Evolutionary conservation across 2,797 vertebrate genomes (phyloP), one percentile per base, ranked within the genome.

Genomic region (Tolypeutes matacus): DNA sequence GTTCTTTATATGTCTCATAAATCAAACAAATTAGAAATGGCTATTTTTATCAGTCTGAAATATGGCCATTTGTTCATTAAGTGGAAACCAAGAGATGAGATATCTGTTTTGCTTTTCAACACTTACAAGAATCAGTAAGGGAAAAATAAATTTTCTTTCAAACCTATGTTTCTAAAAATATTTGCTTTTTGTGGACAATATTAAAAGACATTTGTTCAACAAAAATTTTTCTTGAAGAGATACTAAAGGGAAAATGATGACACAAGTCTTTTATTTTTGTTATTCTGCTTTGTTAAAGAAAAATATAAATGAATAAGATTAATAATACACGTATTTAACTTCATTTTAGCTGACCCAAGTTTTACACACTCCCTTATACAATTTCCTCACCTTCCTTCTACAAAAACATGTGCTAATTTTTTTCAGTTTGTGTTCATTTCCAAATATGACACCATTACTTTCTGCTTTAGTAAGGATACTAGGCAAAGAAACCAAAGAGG

Each of bases 41-140:
- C 46, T 81, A 36, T 89, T 84, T 92, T 81, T 88, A 36, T 78
- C n/a, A 70, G 25, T 25, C 56, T 91, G 62, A 91, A 89, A 64
- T 73, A 51, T 25, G 82, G 11, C 7, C 29, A 73, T 95, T 53
- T 84, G 3, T 31, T 49, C 1, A 53, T 34, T 80, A 56, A 69
- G 12, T 78, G 27, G 51, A 86, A 92, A 73, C 7, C 76, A 46
- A 82, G 4, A 70, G 9, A 75, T 82, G 42, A 87, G 31, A 46
- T 69, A 73, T 23, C 6, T 64, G 2, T 34, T 80, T 95, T 96
- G 49, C 15, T 94, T 92, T 82, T 85, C 29, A 51, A 83, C 78
- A 34, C 27, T 90, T 94, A 58, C 36, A 58, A 18, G 29, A 88
- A 51, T 73, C 18, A 56, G 49, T 89, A 53, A 86, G 67, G 29